Evolutionary conservation across 1,140 invertebrate genomes (phyloP), one percentile per base, ranked within the genome.

Genomic region (Phenacoccus solenopsis): DNA sequence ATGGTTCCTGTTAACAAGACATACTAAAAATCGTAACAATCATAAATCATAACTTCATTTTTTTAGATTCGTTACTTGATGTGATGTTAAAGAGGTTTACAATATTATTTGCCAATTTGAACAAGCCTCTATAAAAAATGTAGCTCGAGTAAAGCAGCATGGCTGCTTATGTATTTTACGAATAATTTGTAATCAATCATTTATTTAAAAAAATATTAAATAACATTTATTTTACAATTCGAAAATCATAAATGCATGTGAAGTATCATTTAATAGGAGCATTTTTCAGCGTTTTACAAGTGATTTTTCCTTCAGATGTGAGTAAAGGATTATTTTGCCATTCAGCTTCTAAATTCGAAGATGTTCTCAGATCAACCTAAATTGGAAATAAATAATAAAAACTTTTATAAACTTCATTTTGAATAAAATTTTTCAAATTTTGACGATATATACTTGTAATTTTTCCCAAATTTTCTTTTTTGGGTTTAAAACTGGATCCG

Each of bases 391-490:
- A 32, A 61, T 67, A 59, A 28, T 21, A 28, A 70, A 49, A 25
- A 35, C 0, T 25, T 13, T n/a, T 28, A n/a, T 21, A 67, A 69
- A 57, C 4, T 16, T 22, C 67, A 71, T n/a, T 21, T 24, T 28
- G n/a, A 69, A 21, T n/a, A n/a, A 59, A 32, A 25, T n/a, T 24
- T 22, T 38, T 38, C 32, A 24, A 70, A 13, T 73, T n/a, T n/a
- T n/a, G n/a, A n/a, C n/a, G n/a, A n/a, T n/a, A n/a, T n/a, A n/a
- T 75, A 82, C 85, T 76, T 90, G 89, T 30, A 94, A 76, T 77
- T 93, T 94, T 77, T 98, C 95, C 94, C 96, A 98, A 13, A 98
- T 84, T 84, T 98, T 98, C 79, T 98, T 98, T 78, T 98, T 98
- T 7, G 96, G 95, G 81, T 98, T 98, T 3, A 99, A 81, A 61